Base-by-base conservation (phyloP, 2,888 invertebrate genomes). In the Nomada fucata region DNA sequence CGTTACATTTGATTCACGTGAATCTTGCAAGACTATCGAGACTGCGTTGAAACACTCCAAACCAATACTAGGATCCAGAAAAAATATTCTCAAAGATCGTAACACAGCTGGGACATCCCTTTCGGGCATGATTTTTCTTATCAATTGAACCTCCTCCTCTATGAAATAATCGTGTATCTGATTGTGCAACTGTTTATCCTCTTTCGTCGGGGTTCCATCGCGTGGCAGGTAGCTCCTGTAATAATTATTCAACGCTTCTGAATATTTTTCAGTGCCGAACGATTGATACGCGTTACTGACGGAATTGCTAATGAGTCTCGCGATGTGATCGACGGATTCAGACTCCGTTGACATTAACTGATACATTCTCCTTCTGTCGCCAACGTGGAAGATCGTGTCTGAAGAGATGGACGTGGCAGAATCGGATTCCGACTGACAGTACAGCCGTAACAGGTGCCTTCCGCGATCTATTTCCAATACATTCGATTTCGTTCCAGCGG, bases 401-500 rank as follows among this genome's bases (percentile, higher is more conserved):
- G 91, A 91, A 1, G 87, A 82, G 9, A 91, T 76, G 0, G 83
- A 79, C 0, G 85, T 53, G 47, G 69, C 77, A 26, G 88, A 89
- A 9, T 65, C 50, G 5, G 53, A 75, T 11, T 86, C 82, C 0
- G 84, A 85, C 36, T 79, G 82, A 61, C 86, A 81, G 15, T 86
- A 86, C 13, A 91, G 68, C 23, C 83, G 85, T 23, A 89, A 72
- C 23, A 91, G 75, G 57, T 90, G 89, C 61, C 91, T 79, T 23
- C 91, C 91, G n/a, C 86, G 69, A 50, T 81, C 73, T 18, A 91
- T 13, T 64, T 90, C 86, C 57, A 91, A n/a, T n/a, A 90, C 82
- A 2, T 75, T 85, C 0, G 91, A 83, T 42, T 74, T 90, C 0
- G 76, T 83, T 5, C 91, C 89, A 15, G 72, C 61, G 0, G 87